phyloP scores from a whole-genome alignment of 1,140 invertebrate species.

The Schlechtendalia chinensis region DNA sequence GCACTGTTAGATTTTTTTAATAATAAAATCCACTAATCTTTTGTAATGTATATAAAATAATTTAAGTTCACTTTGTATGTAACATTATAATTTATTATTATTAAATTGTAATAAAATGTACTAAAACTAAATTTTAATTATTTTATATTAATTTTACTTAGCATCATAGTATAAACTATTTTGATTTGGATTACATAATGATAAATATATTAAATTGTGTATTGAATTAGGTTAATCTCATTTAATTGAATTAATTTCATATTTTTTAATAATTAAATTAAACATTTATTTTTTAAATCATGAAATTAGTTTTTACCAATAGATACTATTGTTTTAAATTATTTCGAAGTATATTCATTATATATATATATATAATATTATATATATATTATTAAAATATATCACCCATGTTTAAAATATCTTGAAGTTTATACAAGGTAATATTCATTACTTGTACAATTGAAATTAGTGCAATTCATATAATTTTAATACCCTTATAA shows the following conservation, averaged over 20 bases:
- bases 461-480: neutral
- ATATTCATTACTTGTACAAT: neutral
- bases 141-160: neutral
- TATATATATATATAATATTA: neutral
- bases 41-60: neutral
- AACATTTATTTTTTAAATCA: neutral
- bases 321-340: neutral
- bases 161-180: neutral
- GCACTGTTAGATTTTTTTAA: neutral
- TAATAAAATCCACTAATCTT: neutral
- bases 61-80: neutral
- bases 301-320: neutral
- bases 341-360: neutral
- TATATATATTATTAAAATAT: neutral
- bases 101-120: constrained; percentile 3
- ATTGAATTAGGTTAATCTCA: no score
- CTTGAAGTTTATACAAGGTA: neutral
- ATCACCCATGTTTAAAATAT: neutral
- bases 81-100: constrained; percentile 11
- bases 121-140: neutral
- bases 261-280: neutral
- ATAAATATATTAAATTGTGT: neutral
- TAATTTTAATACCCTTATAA: neutral
- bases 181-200: neutral
- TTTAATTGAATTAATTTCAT: neutral